Percentiles rank a stretch among this genome's conserved stretches.
These are phyloP conservation scores for Cyphomyrus discorhynchus DNA, from an alignment of 2,113 vertebrate genomes.

Conservation along the genomic window DNA sequence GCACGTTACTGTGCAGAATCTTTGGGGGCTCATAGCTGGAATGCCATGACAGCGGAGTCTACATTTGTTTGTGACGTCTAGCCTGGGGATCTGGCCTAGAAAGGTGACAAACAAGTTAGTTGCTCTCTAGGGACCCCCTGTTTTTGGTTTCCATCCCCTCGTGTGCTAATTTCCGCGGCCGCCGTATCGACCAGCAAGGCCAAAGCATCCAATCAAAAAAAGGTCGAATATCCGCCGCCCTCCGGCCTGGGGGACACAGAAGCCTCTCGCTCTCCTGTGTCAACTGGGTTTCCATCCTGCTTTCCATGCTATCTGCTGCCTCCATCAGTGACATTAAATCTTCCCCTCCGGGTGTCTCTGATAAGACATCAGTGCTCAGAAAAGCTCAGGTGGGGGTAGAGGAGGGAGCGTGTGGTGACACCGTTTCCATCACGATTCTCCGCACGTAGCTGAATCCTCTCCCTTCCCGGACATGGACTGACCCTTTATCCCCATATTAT, in stretches of 20 bases:
- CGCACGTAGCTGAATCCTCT: neutral
- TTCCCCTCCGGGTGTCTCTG: constrained; percentile 2
- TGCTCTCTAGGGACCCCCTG: neutral
- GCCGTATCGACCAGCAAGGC: neutral
- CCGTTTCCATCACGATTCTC: neutral
- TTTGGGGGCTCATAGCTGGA: neutral
- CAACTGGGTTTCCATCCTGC: constrained; percentile 3
- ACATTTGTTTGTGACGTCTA: neutral
- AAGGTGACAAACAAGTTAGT: neutral
- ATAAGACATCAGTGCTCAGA: neutral
- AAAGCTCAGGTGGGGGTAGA: neutral
- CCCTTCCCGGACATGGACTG: neutral
- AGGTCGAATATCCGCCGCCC: neutral
- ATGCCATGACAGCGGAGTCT: neutral
- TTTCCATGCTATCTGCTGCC: constrained; percentile 6
- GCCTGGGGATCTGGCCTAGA: neutral
- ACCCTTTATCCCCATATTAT: neutral
- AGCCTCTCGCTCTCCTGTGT: neutral
- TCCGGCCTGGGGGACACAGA: neutral
- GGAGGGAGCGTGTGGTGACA: neutral
- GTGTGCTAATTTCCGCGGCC: neutral
- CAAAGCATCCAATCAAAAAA: neutral
- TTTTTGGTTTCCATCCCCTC: neutral
- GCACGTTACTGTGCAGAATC: neutral
- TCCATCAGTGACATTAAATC: constrained; percentile 22